phyloP scores from a whole-genome alignment of 2,797 vertebrate species.

The Crenuchus spilurus region DNA sequence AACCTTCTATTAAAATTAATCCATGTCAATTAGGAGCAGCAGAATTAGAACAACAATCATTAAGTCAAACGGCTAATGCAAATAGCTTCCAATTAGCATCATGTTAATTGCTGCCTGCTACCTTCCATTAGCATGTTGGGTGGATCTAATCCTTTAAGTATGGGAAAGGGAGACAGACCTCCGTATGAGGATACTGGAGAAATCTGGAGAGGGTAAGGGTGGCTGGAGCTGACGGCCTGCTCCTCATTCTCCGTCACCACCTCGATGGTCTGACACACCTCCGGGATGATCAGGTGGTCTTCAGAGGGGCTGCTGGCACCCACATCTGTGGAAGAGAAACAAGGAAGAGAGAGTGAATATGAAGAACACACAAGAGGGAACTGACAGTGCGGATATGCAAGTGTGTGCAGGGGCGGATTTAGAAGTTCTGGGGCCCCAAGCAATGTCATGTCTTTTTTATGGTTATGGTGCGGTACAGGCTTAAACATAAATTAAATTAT shows the following conservation, averaged over 20 bases:
- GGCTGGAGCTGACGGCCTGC: conserved; percentile 89
- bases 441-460: too few relatives aligned
- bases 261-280: conserved; percentile 96
- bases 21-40: too few relatives aligned
- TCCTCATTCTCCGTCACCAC: conserved; percentile 97
- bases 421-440: too few relatives aligned
- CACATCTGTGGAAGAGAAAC: conserved; percentile 65
- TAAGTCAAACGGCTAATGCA: too few relatives aligned
- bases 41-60: too few relatives aligned
- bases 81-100: too few relatives aligned
- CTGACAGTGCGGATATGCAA: conserved; percentile 7
- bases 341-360: conserved; percentile 47
- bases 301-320: conserved; percentile 76
- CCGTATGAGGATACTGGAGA: conserved; percentile 93
- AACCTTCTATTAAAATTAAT: too few relatives aligned
- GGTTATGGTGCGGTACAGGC: too few relatives aligned
- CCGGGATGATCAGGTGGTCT: conserved; percentile 90
- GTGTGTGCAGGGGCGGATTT: neutral
- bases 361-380: conserved; percentile 49
- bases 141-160: neutral
- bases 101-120: neutral
- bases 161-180: conserved; percentile 74
- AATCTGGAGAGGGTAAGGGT: conserved; percentile 95
- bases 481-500: too few relatives aligned
- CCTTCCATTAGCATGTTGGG: neutral